phyloP scores from a whole-genome alignment of 2,797 vertebrate species.

The Threskiornis aethiopicus region DNA sequence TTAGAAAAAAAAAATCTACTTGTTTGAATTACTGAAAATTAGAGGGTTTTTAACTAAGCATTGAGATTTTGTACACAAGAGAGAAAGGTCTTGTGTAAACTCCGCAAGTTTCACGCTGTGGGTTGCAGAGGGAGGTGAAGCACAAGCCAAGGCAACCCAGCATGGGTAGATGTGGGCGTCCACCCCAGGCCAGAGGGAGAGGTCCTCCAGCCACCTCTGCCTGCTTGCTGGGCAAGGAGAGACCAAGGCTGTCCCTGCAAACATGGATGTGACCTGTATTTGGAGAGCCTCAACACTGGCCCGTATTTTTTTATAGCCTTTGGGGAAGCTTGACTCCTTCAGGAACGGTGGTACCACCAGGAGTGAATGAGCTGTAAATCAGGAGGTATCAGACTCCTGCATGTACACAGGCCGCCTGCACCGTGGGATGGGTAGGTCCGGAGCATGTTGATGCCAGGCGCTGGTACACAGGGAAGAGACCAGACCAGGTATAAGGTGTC shows the following conservation, averaged over 20 bases:
- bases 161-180: not conserved
- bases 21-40: not conserved
- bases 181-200: not conserved
- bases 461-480: not conserved
- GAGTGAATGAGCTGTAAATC: not conserved
- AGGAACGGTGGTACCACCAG: not conserved
- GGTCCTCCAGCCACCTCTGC: not conserved
- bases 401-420: not conserved
- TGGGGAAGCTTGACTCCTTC: not conserved
- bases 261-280: fast-evolving
- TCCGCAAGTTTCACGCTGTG: fast-evolving
- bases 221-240: not conserved
- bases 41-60: fast-evolving
- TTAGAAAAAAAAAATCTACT: not conserved
- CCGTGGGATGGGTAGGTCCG: fast-evolving
- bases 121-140: not conserved
- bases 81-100: not conserved
- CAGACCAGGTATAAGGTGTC: not conserved
- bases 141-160: not conserved
- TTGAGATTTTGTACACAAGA: not conserved
- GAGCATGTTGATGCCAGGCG: not conserved
- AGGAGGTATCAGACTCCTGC: not conserved
- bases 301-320: fast-evolving
- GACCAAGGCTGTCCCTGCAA: not conserved
- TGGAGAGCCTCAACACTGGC: not conserved